These are phyloP conservation scores for Diplosoma virens DNA, from an alignment of 23 tunicate genomes.

Conservation along the genomic window DNA sequence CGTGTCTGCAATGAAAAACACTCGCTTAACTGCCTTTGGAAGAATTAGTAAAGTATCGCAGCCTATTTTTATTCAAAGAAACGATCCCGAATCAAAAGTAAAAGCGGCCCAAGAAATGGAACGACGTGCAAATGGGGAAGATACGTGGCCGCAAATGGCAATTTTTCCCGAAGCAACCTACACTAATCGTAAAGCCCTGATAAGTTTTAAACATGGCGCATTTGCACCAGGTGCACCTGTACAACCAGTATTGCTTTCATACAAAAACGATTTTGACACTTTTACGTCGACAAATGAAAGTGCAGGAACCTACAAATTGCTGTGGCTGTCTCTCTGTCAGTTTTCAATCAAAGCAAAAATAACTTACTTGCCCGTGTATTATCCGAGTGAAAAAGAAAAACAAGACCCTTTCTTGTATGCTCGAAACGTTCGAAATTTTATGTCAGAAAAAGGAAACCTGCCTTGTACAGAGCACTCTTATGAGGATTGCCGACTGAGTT, in stretches of 20 bases:
- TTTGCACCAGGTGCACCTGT: slow-evolving; percentile 62
- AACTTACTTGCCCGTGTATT: slow-evolving; percentile 53
- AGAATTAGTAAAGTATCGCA: slow-evolving; percentile 48
- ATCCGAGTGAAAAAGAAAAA: slow-evolving; percentile 48
- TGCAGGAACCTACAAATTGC: slow-evolving; percentile 26
- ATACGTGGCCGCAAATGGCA: slow-evolving; percentile 55
- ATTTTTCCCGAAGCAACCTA: slow-evolving; percentile 86
- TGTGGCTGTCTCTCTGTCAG: slow-evolving; percentile 67
- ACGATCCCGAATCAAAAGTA: slow-evolving; percentile 53
- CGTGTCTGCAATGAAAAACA: slow-evolving; percentile 33
- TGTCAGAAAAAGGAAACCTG: slow-evolving; percentile 36
- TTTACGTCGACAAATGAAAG: slow-evolving; percentile 40
- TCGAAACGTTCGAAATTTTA: slow-evolving; percentile 30
- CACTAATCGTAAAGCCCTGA: slow-evolving; percentile 53
- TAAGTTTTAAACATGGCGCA: slow-evolving; percentile 69
- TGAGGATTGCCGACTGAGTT: slow-evolving; percentile 71
- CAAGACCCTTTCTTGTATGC: slow-evolving; percentile 65
- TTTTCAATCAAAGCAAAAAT: slow-evolving; percentile 30
- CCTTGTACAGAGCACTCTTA: slow-evolving; percentile 65
- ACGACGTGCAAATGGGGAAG: slow-evolving; percentile 34
- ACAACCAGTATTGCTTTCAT: slow-evolving; percentile 58
- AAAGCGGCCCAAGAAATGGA: slow-evolving; percentile 42
- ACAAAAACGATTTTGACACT: slow-evolving; percentile 41
- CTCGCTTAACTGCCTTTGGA: slow-evolving; percentile 38
- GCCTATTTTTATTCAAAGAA: slow-evolving; percentile 60